Evolutionary conservation across 1,140 invertebrate species (phyloP).

Genomic region (Penaeus japonicus): DNA sequence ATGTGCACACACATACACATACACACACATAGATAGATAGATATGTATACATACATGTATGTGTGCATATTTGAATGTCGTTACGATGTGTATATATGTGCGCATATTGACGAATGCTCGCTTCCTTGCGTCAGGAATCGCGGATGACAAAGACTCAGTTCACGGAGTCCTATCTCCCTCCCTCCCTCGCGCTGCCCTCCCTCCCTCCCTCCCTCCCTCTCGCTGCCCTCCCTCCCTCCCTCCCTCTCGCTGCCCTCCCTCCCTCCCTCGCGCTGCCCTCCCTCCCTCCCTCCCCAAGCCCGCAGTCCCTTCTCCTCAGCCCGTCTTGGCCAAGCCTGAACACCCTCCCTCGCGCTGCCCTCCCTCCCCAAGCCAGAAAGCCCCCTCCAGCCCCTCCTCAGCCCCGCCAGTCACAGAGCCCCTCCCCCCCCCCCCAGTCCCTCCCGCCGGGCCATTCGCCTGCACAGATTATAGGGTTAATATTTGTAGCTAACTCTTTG

Average conservation of each 20-base stretch:
- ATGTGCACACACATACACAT: slow-evolving; percentile 32
- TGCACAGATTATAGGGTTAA: slow-evolving; percentile 56
- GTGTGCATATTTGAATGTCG: background rate
- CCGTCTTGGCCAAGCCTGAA: background rate
- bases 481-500: slow-evolving; percentile 55
- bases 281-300: background rate
- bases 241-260: background rate
- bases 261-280: background rate
- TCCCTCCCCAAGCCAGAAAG: background rate
- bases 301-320: background rate
- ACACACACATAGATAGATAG: slow-evolving; percentile 1
- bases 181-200: too few relatives aligned
- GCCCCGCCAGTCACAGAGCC: too few relatives aligned
- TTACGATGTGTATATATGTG: too few relatives aligned
- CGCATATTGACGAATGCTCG: too few relatives aligned
- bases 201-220: background rate
- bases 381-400: too few relatives aligned
- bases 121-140: too few relatives aligned
- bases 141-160: background rate
- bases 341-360: background rate
- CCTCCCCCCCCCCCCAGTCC: background rate
- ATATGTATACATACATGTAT: background rate
- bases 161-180: background rate
- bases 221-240: background rate
- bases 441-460: background rate